Evolutionary conservation across 2,888 invertebrate genomes (phyloP).

Genomic region (Chymomyza amoena): DNA sequence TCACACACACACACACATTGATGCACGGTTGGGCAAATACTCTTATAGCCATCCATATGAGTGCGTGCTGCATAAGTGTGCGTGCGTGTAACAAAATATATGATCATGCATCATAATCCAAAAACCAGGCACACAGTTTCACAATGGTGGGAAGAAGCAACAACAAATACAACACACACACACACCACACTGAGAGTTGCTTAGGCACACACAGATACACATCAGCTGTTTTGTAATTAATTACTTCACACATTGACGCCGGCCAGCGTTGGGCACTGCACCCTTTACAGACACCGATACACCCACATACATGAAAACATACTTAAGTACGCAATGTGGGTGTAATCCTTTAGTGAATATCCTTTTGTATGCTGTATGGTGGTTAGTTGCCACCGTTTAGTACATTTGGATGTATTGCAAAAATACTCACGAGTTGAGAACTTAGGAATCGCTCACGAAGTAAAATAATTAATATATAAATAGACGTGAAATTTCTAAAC

Average conservation of each 20-base stretch:
- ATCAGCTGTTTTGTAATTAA: conserved; percentile 73
- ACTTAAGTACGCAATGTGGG: neutral
- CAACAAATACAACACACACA: conserved; percentile 25
- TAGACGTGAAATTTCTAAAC: too few species aligned
- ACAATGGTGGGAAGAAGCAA: neutral
- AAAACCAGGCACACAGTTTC: conserved; percentile 46
- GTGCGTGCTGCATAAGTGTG: conserved; percentile 42
- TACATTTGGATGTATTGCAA: too few species aligned
- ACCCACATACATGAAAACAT: conserved; percentile 22
- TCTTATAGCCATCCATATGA: conserved; percentile 2
- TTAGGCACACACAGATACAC: conserved; percentile 51
- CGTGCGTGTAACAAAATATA: conserved; percentile 64
- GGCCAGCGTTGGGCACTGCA: conserved; percentile 27
- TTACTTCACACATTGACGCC: conserved; percentile 74
- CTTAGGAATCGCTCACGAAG: too few species aligned
- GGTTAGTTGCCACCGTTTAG: too few species aligned
- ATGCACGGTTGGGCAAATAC: neutral
- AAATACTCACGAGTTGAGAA: too few species aligned
- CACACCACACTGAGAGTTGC: neutral
- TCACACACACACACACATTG: conserved; percentile 1
- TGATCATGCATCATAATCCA: conserved; percentile 73
- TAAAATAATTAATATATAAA: too few species aligned
- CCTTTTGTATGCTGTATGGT: too few species aligned
- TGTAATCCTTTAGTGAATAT: too few species aligned
- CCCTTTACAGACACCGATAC: conserved; percentile 22